A percentile compares a stretch with the other conserved stretches of the same genome.
These are phyloP conservation scores for Parazoanthus swiftii DNA, from an alignment of 92 coral and sea anemone genomes.

Conservation along the genomic window DNA sequence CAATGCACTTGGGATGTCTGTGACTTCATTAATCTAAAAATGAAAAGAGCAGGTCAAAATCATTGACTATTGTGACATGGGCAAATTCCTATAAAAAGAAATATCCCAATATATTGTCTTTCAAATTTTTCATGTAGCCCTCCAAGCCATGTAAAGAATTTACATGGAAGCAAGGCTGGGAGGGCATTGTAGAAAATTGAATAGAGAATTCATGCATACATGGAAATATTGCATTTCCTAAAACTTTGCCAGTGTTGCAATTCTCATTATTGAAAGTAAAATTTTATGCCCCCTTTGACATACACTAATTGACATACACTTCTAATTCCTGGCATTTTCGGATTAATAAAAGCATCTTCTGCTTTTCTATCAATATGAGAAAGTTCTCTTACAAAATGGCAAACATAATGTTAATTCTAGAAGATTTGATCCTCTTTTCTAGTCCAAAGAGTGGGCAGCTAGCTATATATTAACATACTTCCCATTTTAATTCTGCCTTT, in stretches of 20 bases:
- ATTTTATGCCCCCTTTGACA: neutral
- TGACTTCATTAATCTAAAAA: no score
- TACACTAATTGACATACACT: neutral
- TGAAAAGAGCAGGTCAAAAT: neutral
- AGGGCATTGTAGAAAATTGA: neutral
- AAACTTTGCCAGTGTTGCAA: neutral
- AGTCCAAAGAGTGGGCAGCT: no score
- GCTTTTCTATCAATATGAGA: neutral
- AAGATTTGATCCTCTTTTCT: neutral
- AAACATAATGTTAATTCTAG: conserved; percentile 1
- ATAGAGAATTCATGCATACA: neutral
- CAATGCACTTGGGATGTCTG: no score
- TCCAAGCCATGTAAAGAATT: neutral
- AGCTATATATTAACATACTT: no score
- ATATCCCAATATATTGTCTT: neutral
- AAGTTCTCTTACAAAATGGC: neutral
- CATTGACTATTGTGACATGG: neutral
- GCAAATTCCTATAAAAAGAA: neutral
- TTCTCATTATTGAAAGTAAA: neutral
- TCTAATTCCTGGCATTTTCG: neutral
- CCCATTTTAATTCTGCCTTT: no score
- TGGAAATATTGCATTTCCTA: conserved; percentile 2
- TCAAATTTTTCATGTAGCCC: neutral
- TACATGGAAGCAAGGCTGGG: conserved; percentile 5
- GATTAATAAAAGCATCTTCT: neutral